Evolutionary conservation across 2,888 invertebrate genomes (phyloP).

Genomic region (Quadriops clusia): DNA sequence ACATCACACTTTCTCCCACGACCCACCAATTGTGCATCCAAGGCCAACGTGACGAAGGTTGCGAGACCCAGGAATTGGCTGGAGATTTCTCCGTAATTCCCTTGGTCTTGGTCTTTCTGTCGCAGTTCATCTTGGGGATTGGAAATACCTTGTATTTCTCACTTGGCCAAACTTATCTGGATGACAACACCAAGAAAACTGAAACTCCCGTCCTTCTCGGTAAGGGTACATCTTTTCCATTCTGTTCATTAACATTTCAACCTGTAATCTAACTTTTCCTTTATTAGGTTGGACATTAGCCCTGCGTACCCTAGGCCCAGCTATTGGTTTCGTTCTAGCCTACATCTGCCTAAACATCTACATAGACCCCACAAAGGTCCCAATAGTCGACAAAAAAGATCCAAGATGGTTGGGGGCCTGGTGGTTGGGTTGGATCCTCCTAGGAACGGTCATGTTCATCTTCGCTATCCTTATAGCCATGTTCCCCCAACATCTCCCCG

Average conservation of each 20-base stretch:
- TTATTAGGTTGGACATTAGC: slow-evolving; percentile 39
- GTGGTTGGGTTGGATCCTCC: slow-evolving; percentile 59
- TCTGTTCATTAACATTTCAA: too few relatives aligned
- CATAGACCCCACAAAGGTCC: slow-evolving; percentile 48
- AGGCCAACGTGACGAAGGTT: slow-evolving; percentile 29
- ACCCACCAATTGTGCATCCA: slow-evolving; percentile 21
- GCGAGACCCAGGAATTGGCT: slow-evolving; percentile 27
- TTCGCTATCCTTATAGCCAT: slow-evolving; percentile 50
- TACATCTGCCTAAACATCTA: slow-evolving; percentile 41
- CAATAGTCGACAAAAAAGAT: slow-evolving; percentile 45
- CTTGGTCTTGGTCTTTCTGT: slow-evolving; percentile 46
- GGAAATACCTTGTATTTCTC: slow-evolving; percentile 55
- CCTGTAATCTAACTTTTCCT: too few relatives aligned
- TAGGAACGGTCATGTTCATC: slow-evolving; percentile 42
- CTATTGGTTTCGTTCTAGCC: slow-evolving; percentile 47
- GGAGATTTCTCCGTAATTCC: slow-evolving; percentile 31
- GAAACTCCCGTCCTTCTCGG: slow-evolving; percentile 51
- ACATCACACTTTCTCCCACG: slow-evolving; percentile 14
- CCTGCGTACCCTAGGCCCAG: slow-evolving; percentile 43
- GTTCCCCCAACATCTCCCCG: slow-evolving; percentile 41
- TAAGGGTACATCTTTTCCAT: slow-evolving; percentile 20
- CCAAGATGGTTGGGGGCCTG: slow-evolving; percentile 65
- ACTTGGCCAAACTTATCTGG: slow-evolving; percentile 54
- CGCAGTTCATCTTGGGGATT: slow-evolving; percentile 56
- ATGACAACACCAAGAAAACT: slow-evolving; percentile 55